Conservation (phyloP, 2,113 vertebrate species). For the Rhea pennata region DNA sequence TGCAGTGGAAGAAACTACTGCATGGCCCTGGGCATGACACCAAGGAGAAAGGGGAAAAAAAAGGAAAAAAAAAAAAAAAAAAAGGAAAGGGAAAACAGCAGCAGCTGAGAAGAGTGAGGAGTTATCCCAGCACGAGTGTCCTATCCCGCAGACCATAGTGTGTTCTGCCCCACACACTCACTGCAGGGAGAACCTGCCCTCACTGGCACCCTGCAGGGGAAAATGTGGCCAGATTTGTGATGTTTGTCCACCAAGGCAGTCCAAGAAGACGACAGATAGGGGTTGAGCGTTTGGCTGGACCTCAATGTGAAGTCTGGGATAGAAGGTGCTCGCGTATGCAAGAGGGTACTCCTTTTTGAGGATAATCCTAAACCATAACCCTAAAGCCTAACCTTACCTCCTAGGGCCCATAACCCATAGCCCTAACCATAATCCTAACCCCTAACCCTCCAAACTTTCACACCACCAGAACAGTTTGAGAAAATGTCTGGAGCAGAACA, state of each 20-base stretch:
- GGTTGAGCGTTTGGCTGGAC: neutral
- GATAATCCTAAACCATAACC: neutral
- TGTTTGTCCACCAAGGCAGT: neutral
- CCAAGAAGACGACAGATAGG: neutral
- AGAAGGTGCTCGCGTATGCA: accelerated
- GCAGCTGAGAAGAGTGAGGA: neutral
- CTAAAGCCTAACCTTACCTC: too few relatives aligned
- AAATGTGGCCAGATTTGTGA: neutral
- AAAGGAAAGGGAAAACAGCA: neutral
- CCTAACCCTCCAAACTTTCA: neutral
- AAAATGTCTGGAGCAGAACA: neutral
- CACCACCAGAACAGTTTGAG: neutral
- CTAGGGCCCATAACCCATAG: too few relatives aligned
- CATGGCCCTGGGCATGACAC: neutral
- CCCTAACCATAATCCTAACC: too few relatives aligned
- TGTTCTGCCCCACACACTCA: too few relatives aligned
- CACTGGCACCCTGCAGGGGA: neutral
- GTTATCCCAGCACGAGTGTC: neutral
- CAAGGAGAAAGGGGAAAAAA: neutral
- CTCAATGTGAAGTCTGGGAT: neutral
- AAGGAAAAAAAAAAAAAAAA: too few relatives aligned
- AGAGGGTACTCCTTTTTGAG: neutral
- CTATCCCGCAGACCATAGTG: neutral
- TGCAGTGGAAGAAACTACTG: neutral
- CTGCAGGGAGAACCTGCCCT: neutral